Evolutionary conservation across 2,888 invertebrate genomes (phyloP).

Genomic region (Lasioglossum marginatum): DNA sequence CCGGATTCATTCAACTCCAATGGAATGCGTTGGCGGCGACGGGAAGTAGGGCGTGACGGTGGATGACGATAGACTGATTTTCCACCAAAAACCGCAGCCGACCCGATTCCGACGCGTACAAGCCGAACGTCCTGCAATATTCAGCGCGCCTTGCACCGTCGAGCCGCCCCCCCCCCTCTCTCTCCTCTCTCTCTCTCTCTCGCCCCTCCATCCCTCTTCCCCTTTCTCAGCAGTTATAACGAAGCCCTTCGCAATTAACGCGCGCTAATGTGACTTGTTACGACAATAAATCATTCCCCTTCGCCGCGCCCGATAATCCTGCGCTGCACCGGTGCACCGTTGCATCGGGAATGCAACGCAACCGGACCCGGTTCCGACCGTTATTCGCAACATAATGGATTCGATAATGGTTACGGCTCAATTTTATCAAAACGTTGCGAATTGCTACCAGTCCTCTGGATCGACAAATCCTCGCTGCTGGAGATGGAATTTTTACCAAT

Average conservation of each 20-base stretch:
- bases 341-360: background rate
- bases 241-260: slow-evolving; percentile 56
- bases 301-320: slow-evolving; percentile 24
- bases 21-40: background rate
- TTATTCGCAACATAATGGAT: slow-evolving; percentile 6
- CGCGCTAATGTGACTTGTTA: slow-evolving; percentile 57
- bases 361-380: background rate
- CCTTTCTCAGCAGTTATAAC: slow-evolving; percentile 29
- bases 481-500: background rate
- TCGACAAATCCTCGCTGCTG: too few species aligned
- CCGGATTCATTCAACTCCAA: slow-evolving; percentile 15
- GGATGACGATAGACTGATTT: slow-evolving; percentile 54
- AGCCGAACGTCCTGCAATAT: slow-evolving; percentile 47
- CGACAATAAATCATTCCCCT: slow-evolving; percentile 53
- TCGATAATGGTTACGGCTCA: background rate
- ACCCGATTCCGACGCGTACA: slow-evolving; percentile 49
- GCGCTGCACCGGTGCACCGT: background rate
- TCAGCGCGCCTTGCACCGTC: slow-evolving; percentile 18
- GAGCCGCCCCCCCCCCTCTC: background rate
- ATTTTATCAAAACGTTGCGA: background rate
- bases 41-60: slow-evolving; percentile 48
- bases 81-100: slow-evolving; percentile 48
- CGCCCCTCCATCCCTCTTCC: background rate
- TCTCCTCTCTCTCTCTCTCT: background rate
- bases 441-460: background rate